These are phyloP conservation scores for Theocolax elegans DNA, from an alignment of 1,140 invertebrate species.

Conservation along the genomic window DNA sequence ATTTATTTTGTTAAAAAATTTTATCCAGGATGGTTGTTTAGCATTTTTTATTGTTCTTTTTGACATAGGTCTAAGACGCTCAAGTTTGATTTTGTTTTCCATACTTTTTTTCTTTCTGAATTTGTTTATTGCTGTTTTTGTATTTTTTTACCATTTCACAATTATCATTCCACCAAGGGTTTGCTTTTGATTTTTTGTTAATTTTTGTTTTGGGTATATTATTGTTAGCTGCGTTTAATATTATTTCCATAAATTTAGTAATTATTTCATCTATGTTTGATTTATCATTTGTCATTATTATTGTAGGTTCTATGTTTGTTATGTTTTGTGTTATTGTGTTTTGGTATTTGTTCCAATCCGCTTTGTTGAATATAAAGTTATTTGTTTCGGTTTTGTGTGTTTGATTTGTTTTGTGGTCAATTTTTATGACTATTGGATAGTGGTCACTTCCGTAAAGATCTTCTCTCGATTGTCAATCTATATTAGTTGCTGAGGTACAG, in stretches of 20 bases:
- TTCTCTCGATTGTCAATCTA: conserved; percentile 49
- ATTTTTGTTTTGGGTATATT: no score
- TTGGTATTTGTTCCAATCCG: conserved; percentile 47
- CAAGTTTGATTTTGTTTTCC: conserved; percentile 46
- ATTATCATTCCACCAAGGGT: conserved; percentile 57
- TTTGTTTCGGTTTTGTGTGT: conserved; percentile 12
- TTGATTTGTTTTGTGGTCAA: neutral
- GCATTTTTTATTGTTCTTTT: conserved; percentile 35
- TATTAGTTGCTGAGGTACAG: conserved; percentile 41
- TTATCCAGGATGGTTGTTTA: conserved; percentile 31
- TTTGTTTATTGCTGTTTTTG: conserved; percentile 50
- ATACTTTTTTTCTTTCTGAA: conserved; percentile 49
- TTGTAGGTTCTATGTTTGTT: conserved; percentile 37
- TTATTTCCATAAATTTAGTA: conserved; percentile 44
- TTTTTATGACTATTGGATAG: conserved; percentile 48
- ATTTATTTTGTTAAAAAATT: conserved; percentile 35
- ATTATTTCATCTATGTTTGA: conserved; percentile 44
- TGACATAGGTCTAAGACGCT: conserved; percentile 44
- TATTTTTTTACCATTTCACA: conserved; percentile 48
- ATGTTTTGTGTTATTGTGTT: neutral
- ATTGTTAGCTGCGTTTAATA: conserved; percentile 47
- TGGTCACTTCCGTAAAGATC: conserved; percentile 52
- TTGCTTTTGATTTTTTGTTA: conserved; percentile 26
- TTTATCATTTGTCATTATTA: neutral
- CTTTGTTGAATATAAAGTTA: conserved; percentile 46